phyloP scores from a whole-genome alignment of 2,113 vertebrate species.

The Carollia perspicillata region DNA sequence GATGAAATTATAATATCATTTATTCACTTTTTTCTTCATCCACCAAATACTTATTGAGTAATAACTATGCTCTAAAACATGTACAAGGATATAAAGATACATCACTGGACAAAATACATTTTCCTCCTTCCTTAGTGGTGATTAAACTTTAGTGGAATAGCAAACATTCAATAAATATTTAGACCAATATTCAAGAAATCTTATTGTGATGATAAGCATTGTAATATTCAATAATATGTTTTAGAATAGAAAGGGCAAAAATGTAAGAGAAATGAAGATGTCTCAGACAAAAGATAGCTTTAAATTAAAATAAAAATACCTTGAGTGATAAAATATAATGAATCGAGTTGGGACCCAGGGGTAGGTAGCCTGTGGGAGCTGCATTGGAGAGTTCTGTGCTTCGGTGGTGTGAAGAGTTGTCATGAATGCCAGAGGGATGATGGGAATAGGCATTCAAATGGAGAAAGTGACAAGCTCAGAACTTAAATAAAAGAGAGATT shows the following conservation, averaged over 20 bases:
- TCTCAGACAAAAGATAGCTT: neutral
- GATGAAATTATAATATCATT: conserved; percentile 54
- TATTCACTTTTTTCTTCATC: conserved; percentile 42
- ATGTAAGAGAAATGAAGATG: neutral
- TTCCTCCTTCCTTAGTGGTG: neutral
- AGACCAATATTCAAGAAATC: neutral
- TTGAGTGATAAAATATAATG: neutral
- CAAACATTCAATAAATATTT: neutral
- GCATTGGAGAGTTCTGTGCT: neutral
- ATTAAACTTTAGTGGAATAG: neutral
- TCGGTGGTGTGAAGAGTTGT: neutral
- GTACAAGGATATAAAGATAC: neutral
- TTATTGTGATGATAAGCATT: neutral
- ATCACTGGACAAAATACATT: neutral
- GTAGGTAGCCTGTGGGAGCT: neutral
- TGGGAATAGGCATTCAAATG: neutral
- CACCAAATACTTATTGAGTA: conserved; percentile 44
- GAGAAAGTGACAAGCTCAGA: neutral
- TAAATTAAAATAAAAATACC: neutral
- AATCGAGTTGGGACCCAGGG: neutral
- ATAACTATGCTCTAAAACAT: conserved; percentile 17
- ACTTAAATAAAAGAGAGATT: neutral
- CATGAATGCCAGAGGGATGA: neutral
- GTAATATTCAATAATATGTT: neutral
- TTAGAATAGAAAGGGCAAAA: neutral